Base-by-base conservation (phyloP, 2,113 vertebrate genomes). In the Dascyllus trimaculatus region DNA sequence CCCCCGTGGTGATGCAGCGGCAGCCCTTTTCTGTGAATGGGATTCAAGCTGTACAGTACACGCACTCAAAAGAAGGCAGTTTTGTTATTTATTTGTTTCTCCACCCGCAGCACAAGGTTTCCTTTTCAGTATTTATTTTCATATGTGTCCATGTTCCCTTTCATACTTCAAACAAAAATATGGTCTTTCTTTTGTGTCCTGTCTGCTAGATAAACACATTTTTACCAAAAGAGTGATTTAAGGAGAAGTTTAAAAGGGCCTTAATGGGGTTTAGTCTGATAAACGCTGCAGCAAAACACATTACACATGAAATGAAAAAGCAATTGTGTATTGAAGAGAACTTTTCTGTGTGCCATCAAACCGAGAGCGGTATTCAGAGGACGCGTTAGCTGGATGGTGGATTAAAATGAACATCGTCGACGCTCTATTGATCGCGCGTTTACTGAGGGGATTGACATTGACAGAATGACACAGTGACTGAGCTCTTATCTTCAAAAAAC, bases 81-180 rank as follows among this genome's bases (percentile, higher is more conserved):
- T 18, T 3, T 40, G 48, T 40, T 70, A 29, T 69, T 35, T 63
- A 24, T 57, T 86, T 78, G 48, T 54, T 51, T 81, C 4, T 72
- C 46, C 11, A 21, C 11, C 26, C 38, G 11, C 43, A 48, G 6
- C 9, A 45, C 25, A 35, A 48, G 48, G 1, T 29, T 74, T 43
- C 0, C 17, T 66, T 61, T 53, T 29, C 24, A 5, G n/a, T 52
- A 48, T 72, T 60, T 29, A 48, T 53, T n/a, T 38, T 6, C 63
- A 15, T 15, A 9, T 38, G n/a, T 40, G 26, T 61, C 35, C 25
- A 61, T 49, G 2, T 64, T 68, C 19, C 29, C 8, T 24, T 57
- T 58, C 8, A 19, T 17, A 49, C 3, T 25, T n/a, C 18, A 51
- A 64, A 40, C 9, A 49, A 56, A 1, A 46, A 22, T 46, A 11